Evolutionary conservation across 2,113 vertebrate genomes (phyloP).

Genomic region (Clarias gariepinus): DNA sequence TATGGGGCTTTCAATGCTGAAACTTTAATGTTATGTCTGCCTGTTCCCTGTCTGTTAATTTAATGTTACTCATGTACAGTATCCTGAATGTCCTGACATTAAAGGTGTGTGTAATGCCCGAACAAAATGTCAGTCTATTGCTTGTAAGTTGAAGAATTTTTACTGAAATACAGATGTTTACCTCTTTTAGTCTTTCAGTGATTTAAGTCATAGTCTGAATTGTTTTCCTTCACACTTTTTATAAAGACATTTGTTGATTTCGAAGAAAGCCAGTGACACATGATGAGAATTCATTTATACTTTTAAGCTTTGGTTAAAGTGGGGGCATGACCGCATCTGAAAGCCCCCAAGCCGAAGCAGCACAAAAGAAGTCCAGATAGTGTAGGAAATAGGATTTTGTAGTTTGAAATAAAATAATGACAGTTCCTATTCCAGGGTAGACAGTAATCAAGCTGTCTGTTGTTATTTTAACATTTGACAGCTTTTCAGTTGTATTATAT

Average conservation of each 20-base stretch:
- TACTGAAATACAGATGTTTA: too few species aligned
- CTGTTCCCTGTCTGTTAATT: slow-evolving; percentile 1
- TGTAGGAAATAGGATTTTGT: background rate
- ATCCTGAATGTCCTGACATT: background rate
- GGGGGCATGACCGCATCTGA: background rate
- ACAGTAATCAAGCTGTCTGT: background rate
- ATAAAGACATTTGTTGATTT: background rate
- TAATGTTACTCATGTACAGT: background rate
- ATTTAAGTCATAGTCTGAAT: background rate
- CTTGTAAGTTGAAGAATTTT: background rate
- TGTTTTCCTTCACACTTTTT: background rate
- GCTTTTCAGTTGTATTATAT: background rate
- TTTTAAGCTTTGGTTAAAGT: background rate
- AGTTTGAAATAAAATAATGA: background rate
- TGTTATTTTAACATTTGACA: background rate
- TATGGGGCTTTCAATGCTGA: slow-evolving; percentile 28
- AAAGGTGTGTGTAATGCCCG: background rate
- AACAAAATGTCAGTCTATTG: background rate
- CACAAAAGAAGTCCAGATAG: background rate
- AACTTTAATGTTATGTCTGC: slow-evolving; percentile 32
- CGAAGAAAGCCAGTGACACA: background rate
- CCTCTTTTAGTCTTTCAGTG: background rate
- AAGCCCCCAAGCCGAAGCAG: background rate
- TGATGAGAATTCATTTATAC: background rate
- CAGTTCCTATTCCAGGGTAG: background rate